A percentile compares a stretch with the other conserved stretches of the same genome.
Conservation (phyloP, 2,113 vertebrate species). For the Ornithorhynchus anatinus region DNA sequence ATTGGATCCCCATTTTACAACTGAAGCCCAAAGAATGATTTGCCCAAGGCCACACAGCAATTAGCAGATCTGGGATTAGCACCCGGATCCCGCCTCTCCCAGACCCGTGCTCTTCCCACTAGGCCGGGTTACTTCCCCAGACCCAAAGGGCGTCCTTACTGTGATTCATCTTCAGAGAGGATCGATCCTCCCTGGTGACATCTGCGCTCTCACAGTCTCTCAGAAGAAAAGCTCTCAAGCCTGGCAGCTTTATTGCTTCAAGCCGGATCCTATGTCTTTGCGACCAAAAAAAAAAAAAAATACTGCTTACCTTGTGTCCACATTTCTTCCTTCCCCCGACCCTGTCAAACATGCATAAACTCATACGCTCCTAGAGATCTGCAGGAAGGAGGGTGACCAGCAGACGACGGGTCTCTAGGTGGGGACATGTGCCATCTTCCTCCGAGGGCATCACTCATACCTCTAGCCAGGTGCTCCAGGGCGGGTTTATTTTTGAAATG, state of each 20-base stretch:
- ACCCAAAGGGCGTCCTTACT: slow-evolving; percentile 47
- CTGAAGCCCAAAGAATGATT: too few species aligned
- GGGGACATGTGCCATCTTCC: accelerated
- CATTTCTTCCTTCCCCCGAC: background rate
- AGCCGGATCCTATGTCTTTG: background rate
- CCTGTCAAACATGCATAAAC: too few species aligned
- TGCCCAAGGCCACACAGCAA: too few species aligned
- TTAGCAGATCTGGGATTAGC: too few species aligned
- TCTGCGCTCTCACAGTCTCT: too few species aligned
- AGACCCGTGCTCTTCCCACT: too few species aligned
- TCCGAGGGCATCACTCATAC: background rate
- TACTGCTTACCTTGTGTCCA: too few species aligned
- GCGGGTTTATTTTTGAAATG: slow-evolving; percentile 11
- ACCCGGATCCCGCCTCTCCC: too few species aligned
- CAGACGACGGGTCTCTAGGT: background rate
- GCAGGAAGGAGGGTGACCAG: background rate
- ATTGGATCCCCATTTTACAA: too few species aligned
- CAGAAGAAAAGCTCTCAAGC: slow-evolving; percentile 34
- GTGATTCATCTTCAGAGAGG: slow-evolving; percentile 44
- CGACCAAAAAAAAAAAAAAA: too few species aligned
- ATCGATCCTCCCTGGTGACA: slow-evolving; percentile 41
- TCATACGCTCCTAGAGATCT: too few species aligned
- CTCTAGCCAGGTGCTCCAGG: background rate
- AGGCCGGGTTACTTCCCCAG: slow-evolving; percentile 40
- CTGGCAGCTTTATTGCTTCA: slow-evolving; percentile 9